Evolutionary conservation across 2,888 invertebrate genomes (phyloP), one percentile per base, ranked within the genome.

Genomic region (Tryphoninae sp.): DNA sequence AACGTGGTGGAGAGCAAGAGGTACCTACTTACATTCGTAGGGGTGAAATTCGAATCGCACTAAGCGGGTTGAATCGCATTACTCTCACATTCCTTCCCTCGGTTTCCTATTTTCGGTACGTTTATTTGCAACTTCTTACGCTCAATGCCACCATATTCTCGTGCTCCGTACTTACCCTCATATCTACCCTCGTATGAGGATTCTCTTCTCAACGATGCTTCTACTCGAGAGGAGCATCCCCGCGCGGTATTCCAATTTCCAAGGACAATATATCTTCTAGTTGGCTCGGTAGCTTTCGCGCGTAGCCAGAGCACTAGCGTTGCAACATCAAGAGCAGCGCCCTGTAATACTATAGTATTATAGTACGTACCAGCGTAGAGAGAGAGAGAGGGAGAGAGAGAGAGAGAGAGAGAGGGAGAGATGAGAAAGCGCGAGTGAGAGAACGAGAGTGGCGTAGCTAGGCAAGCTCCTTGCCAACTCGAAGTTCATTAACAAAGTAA

Each of bases 401-500:
- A 6, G 33, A 45, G 45, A 45, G 33, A 65, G 71, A 71, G 22
- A 23, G 45, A 23, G 68, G 55, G 61, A 23, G 68, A 62, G 61
- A 26, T 19, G 33, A 53, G 61, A 7, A 13, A 11, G 40, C 8
- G 33, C 23, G 61, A 7, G 33, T 13, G 45, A 45, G 33, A 65
- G 71, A 71, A 42, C 23, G 45, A 23, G 68, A 62, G 61, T 74
- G 82, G 81, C 82, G 83, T 80, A 82, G 75, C 72, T 76, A 64
- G 84, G 64, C 51, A 69, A 73, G 78, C 62, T 49, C 77, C 78
- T 86, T 86, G 90, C 89, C 89, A 90, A 90, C 87, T 88, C 86
- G 83, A 87, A 89, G 88, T 89, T 89, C 90, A 89, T 89, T 89
- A 89, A 89, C 86, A 84, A 86, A 86, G 86, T 86, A 83, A 89